A percentile compares a stretch with the other conserved stretches of the same genome.
These are phyloP conservation scores for Benitochromis conjunctus DNA, from an alignment of 2,113 vertebrate genomes.

Conservation along the genomic window DNA sequence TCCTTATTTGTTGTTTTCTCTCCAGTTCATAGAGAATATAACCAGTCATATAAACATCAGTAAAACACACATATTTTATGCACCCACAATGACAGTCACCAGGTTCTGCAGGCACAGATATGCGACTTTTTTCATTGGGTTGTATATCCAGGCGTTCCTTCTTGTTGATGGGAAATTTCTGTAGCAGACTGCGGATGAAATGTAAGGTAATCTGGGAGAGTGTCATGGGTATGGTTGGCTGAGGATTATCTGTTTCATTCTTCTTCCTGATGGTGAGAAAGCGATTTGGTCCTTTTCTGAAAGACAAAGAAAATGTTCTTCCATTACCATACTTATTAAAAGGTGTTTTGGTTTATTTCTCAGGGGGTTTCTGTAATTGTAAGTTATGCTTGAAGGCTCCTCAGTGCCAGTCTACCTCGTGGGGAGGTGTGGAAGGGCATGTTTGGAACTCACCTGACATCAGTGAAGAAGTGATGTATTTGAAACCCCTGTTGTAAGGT, in stretches of 20 bases:
- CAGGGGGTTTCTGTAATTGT: background rate
- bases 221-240: conserved; percentile 75
- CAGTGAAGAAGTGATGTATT: background rate
- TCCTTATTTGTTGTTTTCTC: background rate
- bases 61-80: background rate
- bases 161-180: conserved; percentile 83
- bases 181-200: conserved; percentile 75
- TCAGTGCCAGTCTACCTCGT: background rate
- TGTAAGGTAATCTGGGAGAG: conserved; percentile 77
- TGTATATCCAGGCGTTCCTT: conserved; percentile 84
- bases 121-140: conserved; percentile 74
- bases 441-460: too few species aligned
- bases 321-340: background rate
- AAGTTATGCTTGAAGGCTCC: background rate
- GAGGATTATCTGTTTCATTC: conserved; percentile 71
- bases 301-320: background rate
- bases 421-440: background rate
- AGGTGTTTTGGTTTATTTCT: background rate
- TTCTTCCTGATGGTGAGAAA: conserved; percentile 89
- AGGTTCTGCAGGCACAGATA: conserved; percentile 65
- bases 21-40: background rate
- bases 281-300: conserved; percentile 83
- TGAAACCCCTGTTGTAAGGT: background rate
- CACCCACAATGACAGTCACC: conserved; percentile 65
- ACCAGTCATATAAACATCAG: background rate